These are phyloP conservation scores for Tichodroma muraria DNA, from an alignment of 2,113 vertebrate genomes.

Conservation along the genomic window DNA sequence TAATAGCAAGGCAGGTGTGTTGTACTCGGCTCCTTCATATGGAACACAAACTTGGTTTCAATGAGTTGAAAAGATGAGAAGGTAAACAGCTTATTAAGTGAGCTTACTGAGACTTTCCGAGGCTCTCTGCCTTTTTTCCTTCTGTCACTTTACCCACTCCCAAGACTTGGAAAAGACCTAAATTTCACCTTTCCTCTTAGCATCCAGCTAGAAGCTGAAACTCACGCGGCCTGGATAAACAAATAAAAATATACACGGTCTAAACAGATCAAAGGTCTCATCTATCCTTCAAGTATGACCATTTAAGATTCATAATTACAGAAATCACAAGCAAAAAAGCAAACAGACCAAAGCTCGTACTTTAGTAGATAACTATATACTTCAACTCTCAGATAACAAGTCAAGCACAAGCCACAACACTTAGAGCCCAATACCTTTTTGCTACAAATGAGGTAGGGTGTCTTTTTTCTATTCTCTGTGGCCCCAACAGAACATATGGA, in stretches of 20 bases:
- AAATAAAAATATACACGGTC: not conserved
- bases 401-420: not conserved
- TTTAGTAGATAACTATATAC: not conserved
- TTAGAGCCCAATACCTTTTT: not conserved
- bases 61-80: not conserved
- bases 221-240: not conserved
- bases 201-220: not conserved
- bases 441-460: not conserved
- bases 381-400: not conserved
- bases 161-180: not conserved
- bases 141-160: not conserved
- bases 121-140: not conserved
- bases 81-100: not conserved
- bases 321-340: not conserved
- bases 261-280: not conserved
- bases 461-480: not conserved
- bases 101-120: not conserved
- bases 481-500: not conserved
- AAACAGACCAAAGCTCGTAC: not conserved
- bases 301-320: not conserved
- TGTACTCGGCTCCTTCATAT: not conserved
- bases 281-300: not conserved
- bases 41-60: not conserved
- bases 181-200: not conserved
- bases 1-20: not conserved